Conservation (phyloP, 2,888 invertebrate species). For the Neria commutata region DNA sequence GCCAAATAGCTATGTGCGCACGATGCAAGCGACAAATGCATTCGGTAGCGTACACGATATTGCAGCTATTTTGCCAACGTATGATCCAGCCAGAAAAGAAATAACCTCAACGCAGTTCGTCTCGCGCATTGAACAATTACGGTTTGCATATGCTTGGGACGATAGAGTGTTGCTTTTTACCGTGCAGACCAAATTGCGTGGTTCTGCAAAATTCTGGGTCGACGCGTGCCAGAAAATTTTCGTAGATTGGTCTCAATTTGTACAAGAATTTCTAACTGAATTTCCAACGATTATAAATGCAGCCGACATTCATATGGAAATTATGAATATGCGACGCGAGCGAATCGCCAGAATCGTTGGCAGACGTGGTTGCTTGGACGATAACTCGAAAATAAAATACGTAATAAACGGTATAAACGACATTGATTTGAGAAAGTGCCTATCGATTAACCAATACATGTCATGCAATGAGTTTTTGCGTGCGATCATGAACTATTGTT, state of each 20-base stretch:
- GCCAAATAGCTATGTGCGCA: too few species aligned
- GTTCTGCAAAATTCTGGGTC: slow-evolving; percentile 20
- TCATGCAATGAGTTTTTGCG: slow-evolving; percentile 11
- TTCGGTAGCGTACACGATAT: slow-evolving; percentile 1
- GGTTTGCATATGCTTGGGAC: slow-evolving; percentile 13
- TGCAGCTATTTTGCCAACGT: slow-evolving; percentile 9
- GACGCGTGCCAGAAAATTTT: slow-evolving; percentile 13
- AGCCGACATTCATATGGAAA: slow-evolving; percentile 22
- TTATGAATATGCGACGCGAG: too few species aligned
- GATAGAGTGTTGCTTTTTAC: slow-evolving; percentile 10
- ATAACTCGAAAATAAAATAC: too few species aligned
- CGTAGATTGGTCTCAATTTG: slow-evolving; percentile 14
- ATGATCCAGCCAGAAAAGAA: slow-evolving; percentile 7
- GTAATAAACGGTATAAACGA: slow-evolving; percentile 24
- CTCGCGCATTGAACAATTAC: slow-evolving; percentile 1
- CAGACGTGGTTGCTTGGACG: too few species aligned
- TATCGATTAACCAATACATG: slow-evolving; percentile 14
- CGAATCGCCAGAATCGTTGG: too few species aligned
- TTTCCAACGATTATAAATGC: slow-evolving; percentile 21
- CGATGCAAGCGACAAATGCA: not conserved
- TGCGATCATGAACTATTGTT: slow-evolving; percentile 16
- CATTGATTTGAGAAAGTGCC: slow-evolving; percentile 10
- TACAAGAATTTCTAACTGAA: slow-evolving; percentile 8
- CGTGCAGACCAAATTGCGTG: slow-evolving; percentile 12
- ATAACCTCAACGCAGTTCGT: slow-evolving; percentile 16